A percentile compares a stretch with the other conserved stretches of the same genome.
Conservation (phyloP, 1,140 invertebrate genomes). For the Bombus waltoni region DNA sequence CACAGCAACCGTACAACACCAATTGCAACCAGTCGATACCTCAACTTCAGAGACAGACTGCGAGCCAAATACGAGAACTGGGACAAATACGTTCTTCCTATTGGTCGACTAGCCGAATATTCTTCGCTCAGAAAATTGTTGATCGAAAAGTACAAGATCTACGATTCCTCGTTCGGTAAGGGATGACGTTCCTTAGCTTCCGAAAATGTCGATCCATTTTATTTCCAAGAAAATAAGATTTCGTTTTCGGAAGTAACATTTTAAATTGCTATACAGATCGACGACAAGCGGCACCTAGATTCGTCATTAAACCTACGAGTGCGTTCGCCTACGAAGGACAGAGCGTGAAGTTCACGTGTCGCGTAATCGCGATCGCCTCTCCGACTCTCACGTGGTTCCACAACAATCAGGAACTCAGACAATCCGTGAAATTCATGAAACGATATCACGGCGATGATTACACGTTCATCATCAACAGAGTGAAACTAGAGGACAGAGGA, state of each 20-base stretch:
- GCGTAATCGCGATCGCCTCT: conserved; percentile 96
- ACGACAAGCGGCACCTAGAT: conserved; percentile 97
- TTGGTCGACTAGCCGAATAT: conserved; percentile 98
- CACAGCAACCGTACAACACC: conserved; percentile 88
- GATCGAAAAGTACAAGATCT: conserved; percentile 98
- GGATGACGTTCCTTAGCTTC: not conserved
- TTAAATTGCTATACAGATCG: conserved; percentile 87
- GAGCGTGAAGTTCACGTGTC: conserved; percentile 98
- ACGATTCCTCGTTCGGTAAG: conserved; percentile 96
- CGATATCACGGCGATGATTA: conserved; percentile 97
- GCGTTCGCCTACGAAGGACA: conserved; percentile 98
- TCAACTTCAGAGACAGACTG: conserved; percentile 93
- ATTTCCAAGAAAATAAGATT: not conserved
- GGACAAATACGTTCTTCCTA: conserved; percentile 95
- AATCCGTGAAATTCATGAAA: conserved; percentile 99
- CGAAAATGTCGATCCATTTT: not conserved
- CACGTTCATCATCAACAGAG: conserved; percentile 98
- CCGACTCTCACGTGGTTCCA: conserved; percentile 98
- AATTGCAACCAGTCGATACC: conserved; percentile 92
- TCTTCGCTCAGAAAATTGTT: conserved; percentile 97
- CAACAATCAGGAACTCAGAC: conserved; percentile 96
- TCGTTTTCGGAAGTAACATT: not conserved
- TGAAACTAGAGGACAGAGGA: conserved; percentile 96
- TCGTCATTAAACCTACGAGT: conserved; percentile 97
- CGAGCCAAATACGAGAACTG: conserved; percentile 94